Evolutionary conservation across 2,888 invertebrate species (phyloP).

Genomic region (Sisyra terminalis): DNA sequence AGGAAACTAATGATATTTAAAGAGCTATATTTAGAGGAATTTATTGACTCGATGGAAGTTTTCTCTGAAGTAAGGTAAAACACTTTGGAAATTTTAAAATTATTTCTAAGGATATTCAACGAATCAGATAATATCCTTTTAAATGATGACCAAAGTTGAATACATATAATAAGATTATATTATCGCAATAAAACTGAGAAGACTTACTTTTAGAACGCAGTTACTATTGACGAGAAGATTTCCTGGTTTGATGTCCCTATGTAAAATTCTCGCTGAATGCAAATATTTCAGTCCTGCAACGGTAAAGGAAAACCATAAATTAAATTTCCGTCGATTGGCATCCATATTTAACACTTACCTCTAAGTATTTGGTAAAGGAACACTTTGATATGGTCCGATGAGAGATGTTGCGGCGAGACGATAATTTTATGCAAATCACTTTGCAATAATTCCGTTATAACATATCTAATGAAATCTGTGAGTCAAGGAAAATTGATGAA

Average conservation of each 20-base stretch:
- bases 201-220: conserved; percentile 79
- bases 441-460: conserved; percentile 98
- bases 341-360: conserved; percentile 53
- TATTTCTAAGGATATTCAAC: too few relatives aligned
- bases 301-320: conserved; percentile 12
- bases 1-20: too few relatives aligned
- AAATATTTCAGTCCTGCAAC: conserved; percentile 87
- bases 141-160: too few relatives aligned
- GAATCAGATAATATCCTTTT: too few relatives aligned
- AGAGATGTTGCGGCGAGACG: conserved; percentile 96
- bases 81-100: too few relatives aligned
- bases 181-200: not conserved
- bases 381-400: conserved; percentile 99
- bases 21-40: too few relatives aligned
- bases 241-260: conserved; percentile 98
- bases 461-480: conserved; percentile 55
- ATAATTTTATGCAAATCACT: conserved; percentile 99
- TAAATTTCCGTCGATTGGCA: too few relatives aligned
- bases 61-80: too few relatives aligned
- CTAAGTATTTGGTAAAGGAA: conserved; percentile 99
- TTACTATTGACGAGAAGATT: conserved; percentile 98
- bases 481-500: conserved; percentile 21
- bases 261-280: conserved; percentile 94
- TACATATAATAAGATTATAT: too few relatives aligned
- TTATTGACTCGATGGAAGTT: too few relatives aligned